Base-by-base conservation (phyloP, 2,888 invertebrate species). In the Plusia festucae region DNA sequence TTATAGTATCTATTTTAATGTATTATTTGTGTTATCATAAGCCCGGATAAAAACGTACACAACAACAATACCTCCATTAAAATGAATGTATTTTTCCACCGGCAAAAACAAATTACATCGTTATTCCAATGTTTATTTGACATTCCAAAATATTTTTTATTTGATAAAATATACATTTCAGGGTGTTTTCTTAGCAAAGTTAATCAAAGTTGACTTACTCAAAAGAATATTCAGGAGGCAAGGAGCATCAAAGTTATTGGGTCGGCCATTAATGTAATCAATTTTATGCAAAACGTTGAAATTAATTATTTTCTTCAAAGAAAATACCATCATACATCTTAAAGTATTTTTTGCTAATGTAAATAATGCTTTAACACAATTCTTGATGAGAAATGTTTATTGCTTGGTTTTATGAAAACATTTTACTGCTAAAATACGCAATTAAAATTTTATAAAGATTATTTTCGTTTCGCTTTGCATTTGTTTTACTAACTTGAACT, bases 271-370 rank as follows among this genome's bases (percentile, higher is more conserved):
- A 88, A 89, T 85, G 74, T 70, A 91, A 90, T 88, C 90, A 89
- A 91, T 91, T 88, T 85, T 84, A 90, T 90, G 90, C 83, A 88
- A 91, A 90, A 81, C 78, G 84, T 78, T 78, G 74, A 77, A 70
- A 65, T 65, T 81, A 76, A 83, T 79, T 82, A 74, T 69, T 72
- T 64, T 65, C 56, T 65, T 60, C 65, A 30, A 49, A 54, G 55
- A 9, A 53, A 60, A 56, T 58, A 51, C 3, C 16, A 61, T 20
- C 20, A 32, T 44, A 52, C 55, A 51, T 57, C 20, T 55, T 55
- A 22, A n/a, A 16, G 24, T 24, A n/a, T 44, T 24, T 40, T 56
- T 44, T 7, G 20, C 40, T 40, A 40, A 40, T 40, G 46, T 20
- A 20, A 20, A 49, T 49, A 49, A 49, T 49, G 20, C 20, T 49